Base-by-base conservation (phyloP, 92 coral and sea anemone genomes). In the Porites rus region DNA sequence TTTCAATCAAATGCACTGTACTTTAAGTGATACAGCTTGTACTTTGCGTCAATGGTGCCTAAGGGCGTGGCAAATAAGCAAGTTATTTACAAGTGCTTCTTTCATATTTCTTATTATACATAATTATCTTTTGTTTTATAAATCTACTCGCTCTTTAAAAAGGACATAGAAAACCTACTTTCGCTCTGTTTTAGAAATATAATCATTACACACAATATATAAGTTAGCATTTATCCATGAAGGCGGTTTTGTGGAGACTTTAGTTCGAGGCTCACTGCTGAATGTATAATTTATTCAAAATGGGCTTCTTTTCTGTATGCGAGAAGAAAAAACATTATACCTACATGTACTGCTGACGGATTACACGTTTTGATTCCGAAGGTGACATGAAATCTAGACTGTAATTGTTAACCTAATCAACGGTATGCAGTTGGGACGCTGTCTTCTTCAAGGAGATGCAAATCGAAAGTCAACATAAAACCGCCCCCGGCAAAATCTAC, bases 81-180 rank as follows among this genome's bases (percentile, higher is more conserved):
- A 62, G 25, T 69, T 52, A 69, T 81, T 56, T 70, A 81, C 85
- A 80, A 8, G 20, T 71, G 1, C 54, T 66, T 67, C 20, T 7
- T 78, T 71, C 59, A 13, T 10, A 69, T 25, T 66, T 14, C 51
- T 70, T 13, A 3, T 62, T 83, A 74, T 74, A 38, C 53, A 83
- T 80, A 83, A 52, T 52, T 16, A 25, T 81, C 50, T 11, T 53
- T 16, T 24, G 46, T 50, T 72, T 53, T 83, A 83, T 75, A 83
- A 83, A 83, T 83, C 87, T 83, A 83, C 87, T 83, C 65, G 63
- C 80, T 74, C 53, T 51, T 73, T 46, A 20, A 83, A 83, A 61
- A 43, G 63, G 43, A 64, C 80, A 10, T 83, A 73, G 60, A 83
- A 83, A 74, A 73, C 79, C 61, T 74, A 73, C 76, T n/a, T 16